Evolutionary conservation across 2,888 invertebrate species (phyloP).

Genomic region (Caenorhabditis wallacei): DNA sequence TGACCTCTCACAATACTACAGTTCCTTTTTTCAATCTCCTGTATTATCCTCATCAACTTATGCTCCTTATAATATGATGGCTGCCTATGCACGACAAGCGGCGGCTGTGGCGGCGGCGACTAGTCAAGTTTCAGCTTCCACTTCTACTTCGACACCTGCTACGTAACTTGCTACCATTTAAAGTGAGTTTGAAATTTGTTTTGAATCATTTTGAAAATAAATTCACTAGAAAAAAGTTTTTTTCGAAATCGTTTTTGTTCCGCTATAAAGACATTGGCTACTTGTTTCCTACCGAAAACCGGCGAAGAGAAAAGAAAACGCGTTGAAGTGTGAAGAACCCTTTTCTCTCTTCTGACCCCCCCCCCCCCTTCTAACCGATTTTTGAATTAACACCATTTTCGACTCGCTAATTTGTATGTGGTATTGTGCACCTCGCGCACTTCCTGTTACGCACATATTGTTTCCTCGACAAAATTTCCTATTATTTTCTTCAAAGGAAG

Average conservation of each 20-base stretch:
- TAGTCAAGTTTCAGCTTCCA: constrained; percentile 28
- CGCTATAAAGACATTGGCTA: constrained; percentile 25
- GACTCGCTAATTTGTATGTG: constrained; percentile 34
- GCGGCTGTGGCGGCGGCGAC: constrained; percentile 73
- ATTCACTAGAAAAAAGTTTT: no score
- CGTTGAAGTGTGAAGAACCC: constrained; percentile 43
- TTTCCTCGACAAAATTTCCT: constrained; percentile 16
- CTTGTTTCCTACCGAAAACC: constrained; percentile 28
- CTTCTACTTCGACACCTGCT: constrained; percentile 40
- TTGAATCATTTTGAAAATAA: neutral
- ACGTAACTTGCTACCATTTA: constrained; percentile 1
- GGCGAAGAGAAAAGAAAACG: constrained; percentile 29
- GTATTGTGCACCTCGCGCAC: constrained; percentile 49
- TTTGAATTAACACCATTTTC: constrained; percentile 39
- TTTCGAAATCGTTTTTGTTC: neutral
- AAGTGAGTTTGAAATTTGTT: constrained; percentile 1
- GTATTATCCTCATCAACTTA: constrained; percentile 64
- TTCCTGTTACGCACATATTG: constrained; percentile 44
- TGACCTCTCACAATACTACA: constrained; percentile 71
- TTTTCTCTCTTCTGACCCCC: neutral
- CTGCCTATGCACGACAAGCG: constrained; percentile 74
- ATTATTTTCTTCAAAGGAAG: constrained; percentile 18
- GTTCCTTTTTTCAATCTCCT: constrained; percentile 69
- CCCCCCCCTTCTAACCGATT: neutral
- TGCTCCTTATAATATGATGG: constrained; percentile 74